Conservation (phyloP, 2,888 invertebrate species). For the Trissolcus brochymenae region DNA sequence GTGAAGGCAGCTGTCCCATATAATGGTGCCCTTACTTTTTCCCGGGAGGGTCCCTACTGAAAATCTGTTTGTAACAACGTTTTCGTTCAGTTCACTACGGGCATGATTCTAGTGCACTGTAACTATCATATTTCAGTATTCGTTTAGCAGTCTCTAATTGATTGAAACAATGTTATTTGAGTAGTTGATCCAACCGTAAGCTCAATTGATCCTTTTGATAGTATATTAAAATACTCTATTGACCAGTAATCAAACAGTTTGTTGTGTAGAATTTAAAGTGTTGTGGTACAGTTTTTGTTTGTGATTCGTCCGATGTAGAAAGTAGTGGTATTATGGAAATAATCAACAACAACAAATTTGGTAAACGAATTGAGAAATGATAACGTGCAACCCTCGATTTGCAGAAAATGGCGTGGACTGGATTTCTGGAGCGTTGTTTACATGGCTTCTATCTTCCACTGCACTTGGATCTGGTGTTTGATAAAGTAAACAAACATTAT, state of each 20-base stretch:
- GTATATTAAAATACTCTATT: not conserved
- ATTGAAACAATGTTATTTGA: not conserved
- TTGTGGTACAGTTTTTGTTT: constrained; percentile 53
- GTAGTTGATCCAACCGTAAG: constrained; percentile 2
- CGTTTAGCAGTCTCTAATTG: not conserved
- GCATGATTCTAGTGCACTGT: constrained; percentile 57
- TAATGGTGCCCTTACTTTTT: constrained; percentile 53
- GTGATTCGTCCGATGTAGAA: constrained; percentile 38
- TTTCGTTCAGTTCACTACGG: constrained; percentile 55
- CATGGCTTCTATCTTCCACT: constrained; percentile 43
- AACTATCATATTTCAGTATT: constrained; percentile 28
- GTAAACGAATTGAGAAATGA: constrained; percentile 31
- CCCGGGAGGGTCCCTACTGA: constrained; percentile 50
- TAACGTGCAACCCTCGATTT: constrained; percentile 58
- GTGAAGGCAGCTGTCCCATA: constrained; percentile 38
- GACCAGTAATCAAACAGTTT: constrained; percentile 1
- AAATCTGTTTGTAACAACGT: constrained; percentile 53
- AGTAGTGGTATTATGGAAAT: constrained; percentile 38
- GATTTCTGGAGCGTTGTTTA: constrained; percentile 56
- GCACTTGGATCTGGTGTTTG: constrained; percentile 52
- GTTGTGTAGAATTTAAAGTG: constrained; percentile 46
- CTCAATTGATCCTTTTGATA: not conserved
- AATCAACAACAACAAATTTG: constrained; percentile 37
- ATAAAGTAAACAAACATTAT: constrained; percentile 41
- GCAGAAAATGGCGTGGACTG: constrained; percentile 56